These are phyloP conservation scores for Sthenelais limicola DNA, from an alignment of 2,888 invertebrate genomes.

Conservation along the genomic window DNA sequence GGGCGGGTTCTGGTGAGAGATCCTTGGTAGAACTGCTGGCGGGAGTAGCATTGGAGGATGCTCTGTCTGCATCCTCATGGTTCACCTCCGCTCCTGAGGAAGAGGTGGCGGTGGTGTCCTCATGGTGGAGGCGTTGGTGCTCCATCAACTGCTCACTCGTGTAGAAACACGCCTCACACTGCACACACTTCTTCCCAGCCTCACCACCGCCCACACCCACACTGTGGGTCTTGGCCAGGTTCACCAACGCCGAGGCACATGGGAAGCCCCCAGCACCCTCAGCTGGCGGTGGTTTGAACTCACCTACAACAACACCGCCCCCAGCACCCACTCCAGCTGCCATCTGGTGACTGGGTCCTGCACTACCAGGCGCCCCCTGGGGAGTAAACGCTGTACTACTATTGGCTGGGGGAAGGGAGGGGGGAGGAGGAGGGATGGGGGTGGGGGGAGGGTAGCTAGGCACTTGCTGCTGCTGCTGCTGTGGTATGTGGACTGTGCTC, in stretches of 20 bases:
- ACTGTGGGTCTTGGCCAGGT: constrained; percentile 26
- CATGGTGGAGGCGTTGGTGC: constrained; percentile 15
- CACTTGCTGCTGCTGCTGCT: background rate
- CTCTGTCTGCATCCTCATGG: constrained; percentile 13
- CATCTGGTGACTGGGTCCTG: constrained; percentile 39
- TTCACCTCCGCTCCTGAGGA: too few relatives aligned
- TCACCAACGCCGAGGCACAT: constrained; percentile 27
- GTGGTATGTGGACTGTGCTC: too few relatives aligned
- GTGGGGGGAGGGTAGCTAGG: constrained; percentile 9
- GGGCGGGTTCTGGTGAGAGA: constrained; percentile 24
- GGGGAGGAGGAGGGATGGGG: background rate
- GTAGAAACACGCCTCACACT: constrained; percentile 25
- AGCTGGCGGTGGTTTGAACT: constrained; percentile 24
- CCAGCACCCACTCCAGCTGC: constrained; percentile 17
- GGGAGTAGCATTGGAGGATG: constrained; percentile 26
- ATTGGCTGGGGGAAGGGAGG: constrained; percentile 23
- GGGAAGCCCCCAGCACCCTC: constrained; percentile 20
- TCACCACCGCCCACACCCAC: too few relatives aligned
- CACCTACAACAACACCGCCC: background rate
- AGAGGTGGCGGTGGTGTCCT: background rate
- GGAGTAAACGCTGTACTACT: constrained; percentile 17
- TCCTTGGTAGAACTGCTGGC: constrained; percentile 30
- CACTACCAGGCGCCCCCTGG: constrained; percentile 40
- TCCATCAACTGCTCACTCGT: constrained; percentile 22
- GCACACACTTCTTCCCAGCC: constrained; percentile 29